Conservation (phyloP, 2,888 invertebrate genomes). For the Chymomyza amoena region DNA sequence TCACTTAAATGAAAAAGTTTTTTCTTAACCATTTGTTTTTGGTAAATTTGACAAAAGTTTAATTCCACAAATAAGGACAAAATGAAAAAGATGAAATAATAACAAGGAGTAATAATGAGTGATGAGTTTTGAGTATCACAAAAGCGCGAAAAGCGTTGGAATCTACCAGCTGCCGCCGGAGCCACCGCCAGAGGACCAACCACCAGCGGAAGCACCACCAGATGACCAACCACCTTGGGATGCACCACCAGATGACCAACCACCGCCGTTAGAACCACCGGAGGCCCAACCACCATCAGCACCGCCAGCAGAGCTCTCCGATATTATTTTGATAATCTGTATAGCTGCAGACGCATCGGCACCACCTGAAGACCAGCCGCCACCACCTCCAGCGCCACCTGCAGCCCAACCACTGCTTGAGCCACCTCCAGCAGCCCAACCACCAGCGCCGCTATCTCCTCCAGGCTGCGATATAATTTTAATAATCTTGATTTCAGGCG, state of each 20-base stretch:
- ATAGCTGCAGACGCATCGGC: conserved; percentile 41
- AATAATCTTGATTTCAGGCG: conserved; percentile 48
- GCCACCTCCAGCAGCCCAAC: neutral
- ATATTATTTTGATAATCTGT: conserved; percentile 50
- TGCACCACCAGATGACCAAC: conserved; percentile 13
- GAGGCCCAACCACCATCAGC: conserved; percentile 32
- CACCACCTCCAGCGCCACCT: conserved; percentile 10
- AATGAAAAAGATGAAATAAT: conserved; percentile 12
- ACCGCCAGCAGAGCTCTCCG: conserved; percentile 32
- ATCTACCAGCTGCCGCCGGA: conserved; percentile 53
- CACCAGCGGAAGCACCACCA: conserved; percentile 32
- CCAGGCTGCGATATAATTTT: conserved; percentile 57
- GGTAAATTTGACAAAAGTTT: conserved; percentile 56
- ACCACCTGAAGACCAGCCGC: conserved; percentile 46
- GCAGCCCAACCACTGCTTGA: conserved; percentile 34
- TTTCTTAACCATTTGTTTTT: conserved; percentile 42
- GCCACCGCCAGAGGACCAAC: conserved; percentile 17
- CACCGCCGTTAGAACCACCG: conserved; percentile 11
- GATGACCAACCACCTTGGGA: conserved; percentile 14
- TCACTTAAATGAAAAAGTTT: conserved; percentile 62
- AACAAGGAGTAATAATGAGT: conserved; percentile 17
- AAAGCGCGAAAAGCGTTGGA: neutral
- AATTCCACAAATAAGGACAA: conserved; percentile 52
- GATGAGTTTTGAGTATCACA: conserved; percentile 44
- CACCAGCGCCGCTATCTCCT: conserved; percentile 21